Percentiles rank a stretch among this genome's conserved stretches.
Conservation (phyloP, 2,888 invertebrate species). For the Danaus chrysippus region DNA sequence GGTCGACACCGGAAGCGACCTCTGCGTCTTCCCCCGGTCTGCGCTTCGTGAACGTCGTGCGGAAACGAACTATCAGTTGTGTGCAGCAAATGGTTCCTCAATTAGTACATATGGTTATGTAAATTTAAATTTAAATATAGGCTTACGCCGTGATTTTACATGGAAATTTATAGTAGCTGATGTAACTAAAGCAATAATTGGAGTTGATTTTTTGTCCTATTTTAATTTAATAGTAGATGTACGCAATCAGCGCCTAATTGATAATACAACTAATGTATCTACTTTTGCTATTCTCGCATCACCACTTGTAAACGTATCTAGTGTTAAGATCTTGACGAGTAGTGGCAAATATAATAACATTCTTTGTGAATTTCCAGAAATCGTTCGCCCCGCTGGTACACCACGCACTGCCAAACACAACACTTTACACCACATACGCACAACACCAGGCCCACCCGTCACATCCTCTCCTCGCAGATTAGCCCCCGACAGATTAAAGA, state of each 20-base stretch:
- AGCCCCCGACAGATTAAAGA: slow-evolving; percentile 18
- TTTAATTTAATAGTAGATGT: slow-evolving; percentile 39
- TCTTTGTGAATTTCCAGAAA: slow-evolving; percentile 1
- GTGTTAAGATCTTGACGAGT: too few species aligned
- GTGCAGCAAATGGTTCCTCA: slow-evolving; percentile 34
- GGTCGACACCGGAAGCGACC: too few species aligned
- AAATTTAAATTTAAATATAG: slow-evolving; percentile 32
- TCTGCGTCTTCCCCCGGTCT: slow-evolving; percentile 20
- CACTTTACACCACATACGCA: slow-evolving; percentile 4
- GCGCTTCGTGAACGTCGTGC: slow-evolving; percentile 26
- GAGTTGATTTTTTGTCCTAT: slow-evolving; percentile 20
- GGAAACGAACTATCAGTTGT: slow-evolving; percentile 35
- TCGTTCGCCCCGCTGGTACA: not conserved
- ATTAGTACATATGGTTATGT: slow-evolving; percentile 35
- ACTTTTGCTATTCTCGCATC: slow-evolving; percentile 1
- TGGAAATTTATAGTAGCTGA: slow-evolving; percentile 34
- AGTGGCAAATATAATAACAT: not conserved
- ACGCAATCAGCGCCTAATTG: slow-evolving; percentile 31
- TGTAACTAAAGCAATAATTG: slow-evolving; percentile 19
- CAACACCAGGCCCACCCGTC: slow-evolving; percentile 25
- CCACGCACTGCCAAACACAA: not conserved
- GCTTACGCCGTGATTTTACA: too few species aligned
- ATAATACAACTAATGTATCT: slow-evolving; percentile 20
- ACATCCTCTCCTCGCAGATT: slow-evolving; percentile 22
- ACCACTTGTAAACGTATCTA: not conserved